Base-by-base conservation (phyloP, 2,797 vertebrate species). In the Aselliscus stoliczkanus region DNA sequence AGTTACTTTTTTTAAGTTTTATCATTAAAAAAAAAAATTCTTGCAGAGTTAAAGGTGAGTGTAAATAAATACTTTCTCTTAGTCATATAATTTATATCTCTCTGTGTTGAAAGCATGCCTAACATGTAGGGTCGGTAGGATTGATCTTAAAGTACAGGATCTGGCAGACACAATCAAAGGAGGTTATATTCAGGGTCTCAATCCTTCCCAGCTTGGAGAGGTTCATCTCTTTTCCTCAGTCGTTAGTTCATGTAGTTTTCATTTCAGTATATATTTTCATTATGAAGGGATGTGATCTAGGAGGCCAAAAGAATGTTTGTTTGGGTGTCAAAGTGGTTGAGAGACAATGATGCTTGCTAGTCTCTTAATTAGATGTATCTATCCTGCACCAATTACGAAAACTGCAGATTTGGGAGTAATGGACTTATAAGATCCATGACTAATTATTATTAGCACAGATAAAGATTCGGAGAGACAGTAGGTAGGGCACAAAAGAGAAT, bases 1-100 rank as follows among this genome's bases (percentile, higher is more conserved):
- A 87, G 11, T 52, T 44, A 23, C 54, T 50, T 72, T 92, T 39
- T 62, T 60, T 34, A 52, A 10, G n/a, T 80, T 73, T 89, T 39
- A 6, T 85, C 21, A 56, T 20, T 62, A 7, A 25, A 50, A 34
- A n/a, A 34, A n/a, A 81, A 50, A 47, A 23, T 50, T 42, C n/a
- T 84, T 90, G 42, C 73, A 60, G 21, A 84, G 7, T 80, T 84
- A 15, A 70, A 72, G 29, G 31, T 73, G 56, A 87, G 29, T 60
- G 31, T 54, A 39, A 92, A 47, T 62, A 72, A 90, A 90, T 82
- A 65, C 73, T 80, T 90, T 76, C 69, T 94, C 77, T 88, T 69
- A 82, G 23, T 54, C 27, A 31, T 70, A 62, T 79, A 42, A 13
- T 87, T 64, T 64, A 62, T 10, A 50, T 72, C 34, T 84, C 44